Evolutionary conservation across 2,888 invertebrate genomes (phyloP).

Genomic region (Lampropteryx suffumata): DNA sequence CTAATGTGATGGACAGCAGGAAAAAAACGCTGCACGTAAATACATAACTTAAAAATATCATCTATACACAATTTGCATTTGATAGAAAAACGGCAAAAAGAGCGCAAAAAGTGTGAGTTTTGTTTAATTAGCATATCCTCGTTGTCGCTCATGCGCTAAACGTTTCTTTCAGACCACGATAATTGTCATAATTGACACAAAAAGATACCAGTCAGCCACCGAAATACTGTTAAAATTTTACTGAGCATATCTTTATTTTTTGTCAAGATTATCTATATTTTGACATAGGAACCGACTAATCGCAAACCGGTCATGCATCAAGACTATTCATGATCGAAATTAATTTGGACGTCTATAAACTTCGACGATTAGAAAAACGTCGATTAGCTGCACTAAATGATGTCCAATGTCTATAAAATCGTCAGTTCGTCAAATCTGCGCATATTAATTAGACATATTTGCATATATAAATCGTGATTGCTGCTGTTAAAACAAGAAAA

Average conservation of each 20-base stretch:
- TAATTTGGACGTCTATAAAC: constrained; percentile 30
- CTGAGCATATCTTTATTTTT: constrained; percentile 22
- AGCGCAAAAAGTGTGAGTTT: constrained; percentile 44
- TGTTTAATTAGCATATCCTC: constrained; percentile 67
- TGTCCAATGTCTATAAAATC: constrained; percentile 35
- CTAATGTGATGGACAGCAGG: constrained; percentile 22
- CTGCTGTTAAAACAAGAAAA: constrained; percentile 17
- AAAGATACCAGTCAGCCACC: constrained; percentile 37
- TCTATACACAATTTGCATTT: constrained; percentile 8
- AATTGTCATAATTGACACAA: constrained; percentile 73
- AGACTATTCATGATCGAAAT: constrained; percentile 18
- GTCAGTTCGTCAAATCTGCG: constrained; percentile 34
- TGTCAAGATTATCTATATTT: constrained; percentile 27
- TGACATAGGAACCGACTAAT: constrained; percentile 33
- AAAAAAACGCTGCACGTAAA: constrained; percentile 19
- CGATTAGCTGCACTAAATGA: constrained; percentile 36
- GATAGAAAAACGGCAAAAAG: constrained; percentile 23
- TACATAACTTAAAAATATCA: constrained; percentile 14
- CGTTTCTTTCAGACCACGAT: constrained; percentile 47
- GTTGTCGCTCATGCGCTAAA: constrained; percentile 72
- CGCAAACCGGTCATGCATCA: constrained; percentile 35
- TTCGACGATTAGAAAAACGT: constrained; percentile 25
- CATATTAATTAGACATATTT: constrained; percentile 33
- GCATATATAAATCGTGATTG: constrained; percentile 28
- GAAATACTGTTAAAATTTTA: constrained; percentile 9